Base-by-base conservation (phyloP, 2,888 invertebrate species). In the Sphecodes monilicornis region DNA sequence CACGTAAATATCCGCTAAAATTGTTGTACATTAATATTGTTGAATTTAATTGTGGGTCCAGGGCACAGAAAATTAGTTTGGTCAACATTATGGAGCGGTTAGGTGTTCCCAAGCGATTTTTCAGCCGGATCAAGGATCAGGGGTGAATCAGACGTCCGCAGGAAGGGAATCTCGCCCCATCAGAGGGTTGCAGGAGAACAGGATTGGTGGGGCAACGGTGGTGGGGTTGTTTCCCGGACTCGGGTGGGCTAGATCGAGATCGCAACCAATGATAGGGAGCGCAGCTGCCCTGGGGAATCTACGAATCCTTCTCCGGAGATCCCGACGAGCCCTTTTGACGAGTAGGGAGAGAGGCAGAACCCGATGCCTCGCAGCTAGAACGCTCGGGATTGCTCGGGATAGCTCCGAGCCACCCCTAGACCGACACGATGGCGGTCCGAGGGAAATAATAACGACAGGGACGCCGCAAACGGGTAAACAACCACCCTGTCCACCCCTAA, bases 191-290 rank as follows among this genome's bases (percentile, higher is more conserved):
- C 36, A 32, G 36, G 18, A 82, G 89, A 89, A 91, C 89, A 87
- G 94, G 94, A 94, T 94, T 94, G 94, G 94, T 91, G 92, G 93
- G 92, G 90, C 93, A 93, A 93, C 90, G 92, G 90, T 88, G 91
- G 89, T 86, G 91, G 92, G 91, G 93, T 93, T 91, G 92, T 92
- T 93, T 69, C 93, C 91, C 90, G 88, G 90, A 88, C 90, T 89
- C 92, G 90, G 91, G 90, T 90, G 93, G 93, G 92, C 93, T 90
- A 87, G 85, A 90, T 89, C 89, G 88, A 94, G 94, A 94, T 94
- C 93, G 93, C 91, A 92, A 93, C 94, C 94, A 94, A 94, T 94
- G 94, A 94, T 94, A 94, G 92, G 80, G 88, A 89, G 90, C 92
- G 91, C 94, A 93, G 93, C 94, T 94, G 94, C 92, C 92, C 90